Evolutionary conservation across 2,113 vertebrate genomes (phyloP).

Genomic region (Erythrolamprus reginae): DNA sequence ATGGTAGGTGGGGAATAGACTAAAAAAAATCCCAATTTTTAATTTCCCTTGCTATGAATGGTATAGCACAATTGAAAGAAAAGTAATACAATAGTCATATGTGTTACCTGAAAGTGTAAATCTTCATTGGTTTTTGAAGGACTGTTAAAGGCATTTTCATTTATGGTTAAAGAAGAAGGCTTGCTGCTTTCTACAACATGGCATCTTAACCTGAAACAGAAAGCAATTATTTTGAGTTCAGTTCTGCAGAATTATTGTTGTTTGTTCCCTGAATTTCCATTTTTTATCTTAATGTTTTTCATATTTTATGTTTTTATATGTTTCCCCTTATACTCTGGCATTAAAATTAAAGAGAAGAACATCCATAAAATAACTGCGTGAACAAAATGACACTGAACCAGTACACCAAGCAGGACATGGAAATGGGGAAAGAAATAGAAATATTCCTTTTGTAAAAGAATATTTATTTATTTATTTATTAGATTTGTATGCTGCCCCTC

Average conservation of each 20-base stretch:
- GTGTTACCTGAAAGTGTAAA: constrained; percentile 75
- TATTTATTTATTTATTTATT: too few relatives aligned
- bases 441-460: not conserved
- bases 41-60: not conserved
- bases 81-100: not conserved
- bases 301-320: not conserved
- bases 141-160: constrained; percentile 64
- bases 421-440: not conserved
- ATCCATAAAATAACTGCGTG: not conserved
- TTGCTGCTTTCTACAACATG: constrained; percentile 80
- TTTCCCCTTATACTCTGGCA: not conserved
- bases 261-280: not conserved
- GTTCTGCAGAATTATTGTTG: not conserved
- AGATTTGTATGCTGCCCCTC: too few relatives aligned
- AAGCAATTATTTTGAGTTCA: not conserved
- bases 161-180: constrained; percentile 65
- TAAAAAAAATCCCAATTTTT: not conserved
- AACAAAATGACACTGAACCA: not conserved
- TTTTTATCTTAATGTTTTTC: not conserved
- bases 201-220: constrained; percentile 80
- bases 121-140: constrained; percentile 74
- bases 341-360: not conserved
- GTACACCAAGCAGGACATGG: not conserved
- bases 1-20: not conserved
- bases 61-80: not conserved